Evolutionary conservation across 2,888 invertebrate species (phyloP), one percentile per base, ranked within the genome.

Genomic region (Lordiphosa fenestrarum): DNA sequence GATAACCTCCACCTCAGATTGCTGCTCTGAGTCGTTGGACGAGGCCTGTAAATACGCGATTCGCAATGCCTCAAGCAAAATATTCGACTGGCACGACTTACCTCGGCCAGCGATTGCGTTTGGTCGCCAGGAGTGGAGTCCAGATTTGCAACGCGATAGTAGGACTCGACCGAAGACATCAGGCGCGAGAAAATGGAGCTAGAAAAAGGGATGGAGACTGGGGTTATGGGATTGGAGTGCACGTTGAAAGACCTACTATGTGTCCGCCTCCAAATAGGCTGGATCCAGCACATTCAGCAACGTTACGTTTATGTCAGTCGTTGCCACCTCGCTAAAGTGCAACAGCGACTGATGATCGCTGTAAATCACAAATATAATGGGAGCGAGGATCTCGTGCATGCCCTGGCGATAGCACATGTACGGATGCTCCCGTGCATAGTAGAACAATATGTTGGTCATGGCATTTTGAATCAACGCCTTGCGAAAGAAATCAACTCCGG

Each of bases 371-470:
- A 94, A 94, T 25, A 96, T 90, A 47, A 96, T 88, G 0, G 95
- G 95, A 1, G 95, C 96, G 49, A 96, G 89, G 47, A 96, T 92
- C 88, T 96, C 96, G 89, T 96, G 96, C 96, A 96, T 96, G 19
- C 96, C 96, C 91, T 96, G 96, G 39, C 94, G 91, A 86, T 96
- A 96, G 48, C 93, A 93, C 75, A 95, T 91, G 64, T 91, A 89
- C 0, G 93, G 91, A 89, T 94, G 92, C 42, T 94, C 92, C 1
- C 95, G 90, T 0, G 93, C 91, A 90, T 92, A 93, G 85, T 91
- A 91, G 84, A 93, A 93, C 10, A 93, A 74, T 30, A 93, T 91
- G 3, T 92, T 91, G 0, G 90, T 92, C 95, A 96, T 94, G 69
- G 93, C 89, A 70, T 93, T 92, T 84, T 94, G 94, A 13, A 95